Base-by-base conservation (phyloP, 2,888 invertebrate species). In the Aradus depressus region DNA sequence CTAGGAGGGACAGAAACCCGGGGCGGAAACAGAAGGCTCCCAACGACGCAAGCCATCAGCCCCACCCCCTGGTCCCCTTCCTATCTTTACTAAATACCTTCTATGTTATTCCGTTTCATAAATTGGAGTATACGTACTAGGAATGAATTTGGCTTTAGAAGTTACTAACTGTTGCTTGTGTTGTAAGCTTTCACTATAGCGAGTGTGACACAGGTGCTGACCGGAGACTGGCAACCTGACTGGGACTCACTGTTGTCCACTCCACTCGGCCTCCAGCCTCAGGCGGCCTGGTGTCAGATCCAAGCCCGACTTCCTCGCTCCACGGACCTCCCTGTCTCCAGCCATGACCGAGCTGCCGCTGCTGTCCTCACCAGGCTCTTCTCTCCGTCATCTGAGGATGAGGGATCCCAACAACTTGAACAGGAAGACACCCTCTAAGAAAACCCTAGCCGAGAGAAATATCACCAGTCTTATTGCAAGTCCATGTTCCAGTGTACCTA, bases 241-340 rank as follows among this genome's bases (percentile, higher is more conserved):
- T 76, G 75, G 75, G 62, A 65, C 22, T 64, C 63, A 34, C 63
- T 74, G 31, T 63, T 75, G 34, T 67, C 67, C 52, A 68, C 68
- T 49, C 72, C 74, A 2, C 66, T 75, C 60, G 72, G 72, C 8
- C 61, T 74, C 48, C 68, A 66, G 42, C 57, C 64, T 6, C 71
- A 74, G 50, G 68, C 71, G 39, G 66, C 71, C 4, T 70, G 71
- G 63, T 64, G 63, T 37, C 74, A 75, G 58, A 63, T 75, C 35
- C 66, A 70, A 2, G 57, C 66, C 12, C 65, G 75, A 38, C 72
- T 55, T 1, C 53, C 52, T 3, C 37, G 22, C 3, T 34, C 34
- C 16, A 51, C n/a, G 3, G 52, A 25, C 3, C 49, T 48, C 18
- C 31, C 26, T 3, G 48, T 49, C 6, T 41, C 31, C 43, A 18